Percentiles rank a stretch among this genome's conserved stretches.
Conservation (phyloP, 2,113 vertebrate genomes). For the Cariama cristata region DNA sequence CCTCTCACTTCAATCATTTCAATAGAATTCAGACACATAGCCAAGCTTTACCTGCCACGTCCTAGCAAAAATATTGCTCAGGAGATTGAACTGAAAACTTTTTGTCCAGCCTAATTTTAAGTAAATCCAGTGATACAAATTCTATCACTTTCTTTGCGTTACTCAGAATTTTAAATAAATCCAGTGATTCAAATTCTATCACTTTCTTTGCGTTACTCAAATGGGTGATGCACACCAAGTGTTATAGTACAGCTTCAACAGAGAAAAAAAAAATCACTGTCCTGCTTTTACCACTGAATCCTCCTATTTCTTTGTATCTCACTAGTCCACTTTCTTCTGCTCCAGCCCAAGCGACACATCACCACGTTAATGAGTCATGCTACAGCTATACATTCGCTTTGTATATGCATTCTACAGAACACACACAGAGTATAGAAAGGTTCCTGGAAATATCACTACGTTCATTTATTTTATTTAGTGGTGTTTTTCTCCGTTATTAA, state of each 20-base stretch:
- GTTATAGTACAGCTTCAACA: background rate
- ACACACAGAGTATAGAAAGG: background rate
- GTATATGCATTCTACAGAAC: background rate
- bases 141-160: background rate
- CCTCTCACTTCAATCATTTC: background rate
- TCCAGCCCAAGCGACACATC: background rate
- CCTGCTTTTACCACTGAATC: background rate
- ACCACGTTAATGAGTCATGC: background rate
- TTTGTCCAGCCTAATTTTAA: background rate
- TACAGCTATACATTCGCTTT: background rate
- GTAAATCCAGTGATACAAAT: background rate
- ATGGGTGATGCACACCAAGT: background rate
- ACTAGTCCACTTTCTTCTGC: background rate
- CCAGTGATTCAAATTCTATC: background rate
- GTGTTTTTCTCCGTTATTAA: background rate
- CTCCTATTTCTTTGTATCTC: background rate
- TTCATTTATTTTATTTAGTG: background rate
- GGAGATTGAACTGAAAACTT: background rate
- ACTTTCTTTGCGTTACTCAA: background rate
- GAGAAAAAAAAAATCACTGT: background rate
- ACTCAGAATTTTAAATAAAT: background rate
- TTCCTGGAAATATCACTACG: background rate
- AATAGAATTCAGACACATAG: background rate
- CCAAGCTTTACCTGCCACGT: background rate
- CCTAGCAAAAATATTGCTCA: background rate